These are phyloP conservation scores for Trissolcus japonicus DNA, from an alignment of 2,888 invertebrate genomes.

Conservation along the genomic window DNA sequence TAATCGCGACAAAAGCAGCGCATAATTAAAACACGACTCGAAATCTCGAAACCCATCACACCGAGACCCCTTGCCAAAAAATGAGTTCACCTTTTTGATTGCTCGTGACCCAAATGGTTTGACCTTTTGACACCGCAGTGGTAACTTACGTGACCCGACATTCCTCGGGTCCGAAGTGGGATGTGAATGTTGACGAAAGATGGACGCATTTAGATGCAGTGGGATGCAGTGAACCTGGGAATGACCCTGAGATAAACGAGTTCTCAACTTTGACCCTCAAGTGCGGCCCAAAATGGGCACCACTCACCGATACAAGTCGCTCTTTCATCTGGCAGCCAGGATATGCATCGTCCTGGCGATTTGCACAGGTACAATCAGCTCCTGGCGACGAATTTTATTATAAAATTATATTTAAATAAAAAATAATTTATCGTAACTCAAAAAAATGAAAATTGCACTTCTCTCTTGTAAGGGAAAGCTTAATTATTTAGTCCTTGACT, in stretches of 20 bases:
- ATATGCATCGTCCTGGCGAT: conserved; percentile 53
- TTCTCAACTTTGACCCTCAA: not conserved
- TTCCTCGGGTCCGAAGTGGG: not conserved
- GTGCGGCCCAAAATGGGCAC: conserved; percentile 61
- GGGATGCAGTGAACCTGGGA: not conserved
- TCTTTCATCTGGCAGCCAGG: conserved; percentile 40
- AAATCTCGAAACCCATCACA: not conserved
- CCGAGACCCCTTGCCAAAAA: not conserved
- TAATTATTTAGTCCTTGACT: too few species aligned
- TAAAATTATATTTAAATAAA: too few species aligned
- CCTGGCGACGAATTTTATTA: too few species aligned
- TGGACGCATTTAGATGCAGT: not conserved
- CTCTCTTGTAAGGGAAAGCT: too few species aligned
- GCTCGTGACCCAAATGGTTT: conserved; percentile 1
- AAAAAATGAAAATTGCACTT: too few species aligned
- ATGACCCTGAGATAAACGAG: conserved; percentile 7
- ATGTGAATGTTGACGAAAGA: conserved; percentile 4
- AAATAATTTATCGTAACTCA: too few species aligned
- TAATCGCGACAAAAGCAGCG: not conserved
- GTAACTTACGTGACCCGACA: conserved; percentile 5
- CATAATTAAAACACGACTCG: too few species aligned
- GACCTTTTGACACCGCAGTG: conserved; percentile 9
- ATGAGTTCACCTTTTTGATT: not conserved
- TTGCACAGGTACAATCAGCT: conserved; percentile 56
- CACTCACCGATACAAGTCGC: conserved; percentile 40